Base-by-base conservation (phyloP, 1,140 invertebrate species). In the Zelostemma sp. region DNA sequence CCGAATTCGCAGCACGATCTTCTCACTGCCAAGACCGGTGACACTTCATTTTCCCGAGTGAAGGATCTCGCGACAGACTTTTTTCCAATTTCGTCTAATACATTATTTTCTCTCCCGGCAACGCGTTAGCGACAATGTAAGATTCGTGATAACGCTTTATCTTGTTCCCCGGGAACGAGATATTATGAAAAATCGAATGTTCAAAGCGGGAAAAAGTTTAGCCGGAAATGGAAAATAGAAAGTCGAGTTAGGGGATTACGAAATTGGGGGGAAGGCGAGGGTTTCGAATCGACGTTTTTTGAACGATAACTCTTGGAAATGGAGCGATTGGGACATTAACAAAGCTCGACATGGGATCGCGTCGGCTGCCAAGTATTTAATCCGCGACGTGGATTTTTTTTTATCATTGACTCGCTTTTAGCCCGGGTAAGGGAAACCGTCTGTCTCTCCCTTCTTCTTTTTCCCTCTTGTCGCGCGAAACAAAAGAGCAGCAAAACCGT, bases 71-170 rank as follows among this genome's bases (percentile, higher is more conserved):
- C 68, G 63, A 55, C 62, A 65, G 62, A 63, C 68, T 66, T 53
- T 62, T 58, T 63, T 66, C 68, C 68, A 66, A 63, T 71, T 71
- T 59, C 59, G 57, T 55, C 63, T 63, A 66, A 66, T 71, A 71
- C 63, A 72, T 72, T 72, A 67, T 67, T 67, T 67, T 41, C 60
- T 53, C 57, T 41, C n/a, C n/a, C 41, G 55, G 63, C 69, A 53
- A 64, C 66, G 64, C 60, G 69, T 64, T 60, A 72, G 38, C 62
- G 68, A 58, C 62, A 54, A 67, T 64, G 69, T 67, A 67, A 72
- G 60, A 8, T n/a, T n/a, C n/a, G n/a, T n/a, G n/a, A n/a, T n/a
- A n/a, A n/a, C n/a, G n/a, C n/a, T n/a, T n/a, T n/a, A n/a, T n/a
- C n/a, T n/a, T n/a, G n/a, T n/a, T n/a, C n/a, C n/a, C n/a, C n/a